phyloP scores from a whole-genome alignment of 2,888 invertebrate species.

The Pristionchus mayeri region DNA sequence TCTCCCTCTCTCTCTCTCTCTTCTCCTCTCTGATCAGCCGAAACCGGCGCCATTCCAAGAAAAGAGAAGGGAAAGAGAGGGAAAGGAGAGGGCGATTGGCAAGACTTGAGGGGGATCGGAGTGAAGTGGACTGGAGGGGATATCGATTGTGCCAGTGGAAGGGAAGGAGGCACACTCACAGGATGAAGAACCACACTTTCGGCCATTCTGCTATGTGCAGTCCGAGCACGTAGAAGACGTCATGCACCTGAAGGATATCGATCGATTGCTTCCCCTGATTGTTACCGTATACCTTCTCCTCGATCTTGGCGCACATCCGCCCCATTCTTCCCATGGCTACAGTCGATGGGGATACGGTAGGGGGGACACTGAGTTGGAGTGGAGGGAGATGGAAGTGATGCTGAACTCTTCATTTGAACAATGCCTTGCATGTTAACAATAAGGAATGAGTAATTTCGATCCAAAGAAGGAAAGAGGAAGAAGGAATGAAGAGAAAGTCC shows the following conservation, averaged over 20 bases:
- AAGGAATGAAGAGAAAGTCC: too few species aligned
- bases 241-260: slow-evolving; percentile 56
- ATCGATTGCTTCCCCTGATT: background rate
- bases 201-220: slow-evolving; percentile 67
- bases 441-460: slow-evolving; percentile 9
- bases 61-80: slow-evolving; percentile 38
- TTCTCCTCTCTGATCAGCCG: slow-evolving; percentile 28
- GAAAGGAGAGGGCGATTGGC: slow-evolving; percentile 35
- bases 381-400: background rate
- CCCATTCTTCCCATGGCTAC: slow-evolving; percentile 14
- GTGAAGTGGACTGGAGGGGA: slow-evolving; percentile 35
- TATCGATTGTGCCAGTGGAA: slow-evolving; percentile 16
- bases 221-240: slow-evolving; percentile 68
- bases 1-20: slow-evolving; percentile 38
- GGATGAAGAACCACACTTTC: slow-evolving; percentile 60
- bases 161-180: slow-evolving; percentile 55
- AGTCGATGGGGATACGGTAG: slow-evolving; percentile 15
- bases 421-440: background rate
- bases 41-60: slow-evolving; percentile 48
- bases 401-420: background rate
- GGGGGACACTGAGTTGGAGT: background rate
- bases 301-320: slow-evolving; percentile 46
- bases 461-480: background rate
- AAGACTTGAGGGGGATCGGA: background rate
- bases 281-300: slow-evolving; percentile 41